A percentile compares a stretch with the other conserved stretches of the same genome.
These are phyloP conservation scores for Drosophila funebris DNA, from an alignment of 1,140 invertebrate species.

Conservation along the genomic window DNA sequence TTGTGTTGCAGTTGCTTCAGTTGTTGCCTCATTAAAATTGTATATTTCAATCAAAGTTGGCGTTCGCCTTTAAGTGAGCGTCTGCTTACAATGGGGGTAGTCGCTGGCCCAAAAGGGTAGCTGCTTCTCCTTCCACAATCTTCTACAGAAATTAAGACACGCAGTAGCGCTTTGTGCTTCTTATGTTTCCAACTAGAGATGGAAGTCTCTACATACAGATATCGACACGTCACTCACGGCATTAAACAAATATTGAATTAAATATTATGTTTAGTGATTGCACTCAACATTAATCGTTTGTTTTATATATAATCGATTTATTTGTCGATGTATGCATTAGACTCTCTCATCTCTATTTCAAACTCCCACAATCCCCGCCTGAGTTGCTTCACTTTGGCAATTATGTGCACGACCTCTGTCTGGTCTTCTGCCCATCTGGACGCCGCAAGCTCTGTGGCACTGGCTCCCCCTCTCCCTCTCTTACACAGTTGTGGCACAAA, in stretches of 20 bases:
- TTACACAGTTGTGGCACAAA: not conserved
- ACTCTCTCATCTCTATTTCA: not conserved
- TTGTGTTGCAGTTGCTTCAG: conserved; percentile 43
- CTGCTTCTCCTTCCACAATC: not conserved
- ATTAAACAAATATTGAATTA: too few relatives aligned
- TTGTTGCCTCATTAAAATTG: conserved; percentile 73
- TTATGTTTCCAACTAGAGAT: not conserved
- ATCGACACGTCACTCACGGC: not conserved
- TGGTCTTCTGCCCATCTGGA: not conserved
- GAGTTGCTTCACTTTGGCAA: not conserved
- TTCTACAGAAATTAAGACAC: conserved; percentile 4
- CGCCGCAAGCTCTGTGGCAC: not conserved
- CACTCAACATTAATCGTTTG: too few relatives aligned
- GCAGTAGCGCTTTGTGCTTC: not conserved
- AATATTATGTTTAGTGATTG: too few relatives aligned
- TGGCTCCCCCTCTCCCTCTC: not conserved
- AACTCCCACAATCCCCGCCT: not conserved
- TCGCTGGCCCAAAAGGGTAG: conserved; percentile 11
- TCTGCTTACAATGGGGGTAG: not conserved
- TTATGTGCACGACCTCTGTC: conserved; percentile 13
- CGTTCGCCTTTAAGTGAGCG: conserved; percentile 21
- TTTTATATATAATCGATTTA: too few relatives aligned
- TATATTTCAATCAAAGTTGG: conserved; percentile 81
- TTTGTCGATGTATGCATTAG: not conserved
- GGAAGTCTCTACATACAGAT: too few relatives aligned